Conservation (phyloP, 2,113 vertebrate species). For the Hemichromis elongatus region DNA sequence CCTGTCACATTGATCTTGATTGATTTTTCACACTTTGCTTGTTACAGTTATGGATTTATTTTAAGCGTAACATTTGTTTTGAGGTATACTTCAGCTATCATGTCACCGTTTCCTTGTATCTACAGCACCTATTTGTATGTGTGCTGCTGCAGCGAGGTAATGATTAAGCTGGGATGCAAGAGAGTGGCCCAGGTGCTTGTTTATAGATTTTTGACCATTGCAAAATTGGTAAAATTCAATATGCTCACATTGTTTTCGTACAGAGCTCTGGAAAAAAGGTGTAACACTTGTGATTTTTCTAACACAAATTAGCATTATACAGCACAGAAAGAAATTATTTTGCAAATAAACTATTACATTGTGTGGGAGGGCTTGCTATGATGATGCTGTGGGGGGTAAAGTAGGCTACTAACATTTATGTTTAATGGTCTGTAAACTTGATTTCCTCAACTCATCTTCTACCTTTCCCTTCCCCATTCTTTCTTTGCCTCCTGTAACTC, state of each 20-base stretch:
- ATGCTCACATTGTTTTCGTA: neutral
- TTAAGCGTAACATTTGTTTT: slow-evolving; percentile 13
- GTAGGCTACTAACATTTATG: neutral
- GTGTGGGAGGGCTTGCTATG: slow-evolving; percentile 35
- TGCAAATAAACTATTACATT: neutral
- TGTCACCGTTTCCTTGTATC: neutral
- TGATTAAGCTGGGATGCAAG: neutral
- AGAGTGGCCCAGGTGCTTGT: neutral
- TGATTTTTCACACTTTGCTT: slow-evolving; percentile 47
- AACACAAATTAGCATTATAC: neutral
- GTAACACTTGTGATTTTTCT: neutral
- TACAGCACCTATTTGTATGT: neutral
- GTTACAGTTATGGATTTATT: slow-evolving; percentile 41
- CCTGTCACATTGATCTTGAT: slow-evolving; percentile 45
- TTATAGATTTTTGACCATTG: neutral
- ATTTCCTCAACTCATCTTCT: neutral
- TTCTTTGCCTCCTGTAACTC: neutral
- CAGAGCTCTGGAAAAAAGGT: neutral
- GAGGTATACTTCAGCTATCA: neutral
- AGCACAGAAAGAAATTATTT: neutral
- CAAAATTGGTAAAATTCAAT: neutral
- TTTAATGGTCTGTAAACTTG: slow-evolving; percentile 23
- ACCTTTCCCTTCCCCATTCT: neutral
- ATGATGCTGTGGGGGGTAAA: neutral
- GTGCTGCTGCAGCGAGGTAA: neutral